phyloP scores from a whole-genome alignment of 2,888 invertebrate species.

The Caenorhabditis sinica region DNA sequence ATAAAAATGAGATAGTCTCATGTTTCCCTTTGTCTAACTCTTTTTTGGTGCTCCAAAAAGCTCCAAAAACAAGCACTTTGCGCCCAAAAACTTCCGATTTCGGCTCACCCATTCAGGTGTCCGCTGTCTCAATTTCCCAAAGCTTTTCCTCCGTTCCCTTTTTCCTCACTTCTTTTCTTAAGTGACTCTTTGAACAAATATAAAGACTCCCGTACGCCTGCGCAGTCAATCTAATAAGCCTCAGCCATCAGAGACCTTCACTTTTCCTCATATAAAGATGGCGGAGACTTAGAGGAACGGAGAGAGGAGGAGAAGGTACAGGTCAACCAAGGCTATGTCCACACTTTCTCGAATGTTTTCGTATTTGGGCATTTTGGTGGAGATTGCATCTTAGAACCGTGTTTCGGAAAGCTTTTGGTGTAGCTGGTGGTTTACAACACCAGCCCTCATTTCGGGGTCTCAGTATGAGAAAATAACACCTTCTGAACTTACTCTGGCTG shows the following conservation, averaged over 20 bases:
- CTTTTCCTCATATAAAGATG: not conserved
- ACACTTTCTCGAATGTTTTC: conserved; percentile 36
- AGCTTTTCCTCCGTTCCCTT: not conserved
- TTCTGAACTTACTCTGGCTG: too few species aligned
- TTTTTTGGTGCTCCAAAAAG: not conserved
- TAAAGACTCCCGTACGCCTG: conserved; percentile 11
- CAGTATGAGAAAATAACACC: too few species aligned
- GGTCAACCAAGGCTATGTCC: conserved; percentile 43
- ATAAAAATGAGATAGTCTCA: too few species aligned
- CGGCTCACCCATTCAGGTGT: conserved; percentile 25
- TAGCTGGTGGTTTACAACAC: too few species aligned
- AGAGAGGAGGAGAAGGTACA: conserved; percentile 26
- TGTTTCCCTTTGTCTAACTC: not conserved
- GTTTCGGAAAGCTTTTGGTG: not conserved
- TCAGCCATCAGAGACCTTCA: conserved; percentile 15
- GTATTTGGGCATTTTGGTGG: conserved; percentile 12
- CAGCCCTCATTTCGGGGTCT: too few species aligned
- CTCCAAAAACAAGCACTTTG: not conserved
- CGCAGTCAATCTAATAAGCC: conserved; percentile 60
- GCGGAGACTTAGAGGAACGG: not conserved
- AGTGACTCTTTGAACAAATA: conserved; percentile 59
- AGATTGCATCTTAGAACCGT: not conserved
- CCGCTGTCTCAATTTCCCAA: conserved; percentile 12
- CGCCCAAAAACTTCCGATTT: not conserved
- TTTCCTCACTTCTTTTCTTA: conserved; percentile 23